Conservation (phyloP, 2,888 invertebrate species). For the Nasonovia ribisnigri region DNA sequence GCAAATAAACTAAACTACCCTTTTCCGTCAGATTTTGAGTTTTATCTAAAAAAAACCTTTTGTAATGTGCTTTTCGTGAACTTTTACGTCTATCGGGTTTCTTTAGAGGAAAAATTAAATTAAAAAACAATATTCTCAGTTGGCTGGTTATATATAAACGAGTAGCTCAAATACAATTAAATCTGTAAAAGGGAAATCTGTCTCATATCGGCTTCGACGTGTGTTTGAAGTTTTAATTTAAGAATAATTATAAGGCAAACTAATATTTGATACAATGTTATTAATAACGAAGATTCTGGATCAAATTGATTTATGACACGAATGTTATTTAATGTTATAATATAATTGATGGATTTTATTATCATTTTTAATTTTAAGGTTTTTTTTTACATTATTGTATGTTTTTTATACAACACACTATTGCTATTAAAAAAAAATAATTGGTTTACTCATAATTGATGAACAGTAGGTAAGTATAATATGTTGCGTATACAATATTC, state of each 20-base stretch:
- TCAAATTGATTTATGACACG: not conserved
- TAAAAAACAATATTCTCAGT: not conserved
- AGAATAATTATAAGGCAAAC: not conserved
- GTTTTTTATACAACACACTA: too few species aligned
- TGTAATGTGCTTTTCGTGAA: not conserved
- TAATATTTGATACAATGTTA: not conserved
- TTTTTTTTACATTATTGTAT: too few species aligned
- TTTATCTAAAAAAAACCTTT: constrained; percentile 8
- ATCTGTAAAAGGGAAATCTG: not conserved
- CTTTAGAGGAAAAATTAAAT: not conserved
- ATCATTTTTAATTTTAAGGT: too few species aligned
- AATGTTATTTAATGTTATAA: not conserved
- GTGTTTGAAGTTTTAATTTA: not conserved
- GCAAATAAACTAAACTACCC: constrained; percentile 29
- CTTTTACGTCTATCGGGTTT: not conserved
- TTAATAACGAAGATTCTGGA: not conserved
- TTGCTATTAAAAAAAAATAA: too few species aligned
- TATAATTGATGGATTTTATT: too few species aligned
- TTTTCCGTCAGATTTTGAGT: constrained; percentile 1
- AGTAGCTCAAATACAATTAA: not conserved
- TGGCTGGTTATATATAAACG: constrained; percentile 6
- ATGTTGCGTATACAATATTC: not conserved
- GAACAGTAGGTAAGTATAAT: too few species aligned
- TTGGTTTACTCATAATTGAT: too few species aligned
- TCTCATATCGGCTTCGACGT: not conserved